Conservation (phyloP, 2,113 vertebrate species). For the Zosterops lateralis region DNA sequence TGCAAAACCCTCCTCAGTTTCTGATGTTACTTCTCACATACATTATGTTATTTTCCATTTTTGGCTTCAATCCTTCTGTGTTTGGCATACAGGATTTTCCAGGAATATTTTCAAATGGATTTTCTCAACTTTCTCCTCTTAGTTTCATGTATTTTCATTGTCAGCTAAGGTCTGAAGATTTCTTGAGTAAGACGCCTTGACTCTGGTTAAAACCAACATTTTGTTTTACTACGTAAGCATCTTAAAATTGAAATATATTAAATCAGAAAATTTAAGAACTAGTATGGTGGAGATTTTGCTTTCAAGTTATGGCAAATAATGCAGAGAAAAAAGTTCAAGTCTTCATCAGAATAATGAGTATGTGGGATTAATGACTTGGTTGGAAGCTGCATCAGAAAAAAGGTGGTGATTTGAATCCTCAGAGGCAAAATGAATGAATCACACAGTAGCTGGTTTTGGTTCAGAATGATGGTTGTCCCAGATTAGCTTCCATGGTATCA, state of each 20-base stretch:
- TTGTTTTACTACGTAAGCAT: not conserved
- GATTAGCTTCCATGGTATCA: not conserved
- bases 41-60: constrained; percentile 19
- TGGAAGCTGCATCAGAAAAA: not conserved
- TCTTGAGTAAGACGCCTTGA: not conserved
- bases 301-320: not conserved
- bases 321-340: not conserved
- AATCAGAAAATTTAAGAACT: not conserved
- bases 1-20: not conserved
- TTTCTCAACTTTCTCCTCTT: not conserved
- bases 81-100: constrained; percentile 4
- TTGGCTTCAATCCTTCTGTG: not conserved
- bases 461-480: not conserved
- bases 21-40: not conserved
- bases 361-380: not conserved
- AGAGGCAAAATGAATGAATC: not conserved
- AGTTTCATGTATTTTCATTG: not conserved
- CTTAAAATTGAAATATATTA: not conserved
- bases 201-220: not conserved
- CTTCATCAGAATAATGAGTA: not conserved
- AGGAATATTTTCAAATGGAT: not conserved
- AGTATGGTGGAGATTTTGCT: not conserved
- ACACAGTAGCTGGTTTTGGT: not conserved
- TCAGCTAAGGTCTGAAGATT: not conserved
- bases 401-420: not conserved